phyloP scores from a whole-genome alignment of 2,888 invertebrate species.

The Netelia melanura region DNA sequence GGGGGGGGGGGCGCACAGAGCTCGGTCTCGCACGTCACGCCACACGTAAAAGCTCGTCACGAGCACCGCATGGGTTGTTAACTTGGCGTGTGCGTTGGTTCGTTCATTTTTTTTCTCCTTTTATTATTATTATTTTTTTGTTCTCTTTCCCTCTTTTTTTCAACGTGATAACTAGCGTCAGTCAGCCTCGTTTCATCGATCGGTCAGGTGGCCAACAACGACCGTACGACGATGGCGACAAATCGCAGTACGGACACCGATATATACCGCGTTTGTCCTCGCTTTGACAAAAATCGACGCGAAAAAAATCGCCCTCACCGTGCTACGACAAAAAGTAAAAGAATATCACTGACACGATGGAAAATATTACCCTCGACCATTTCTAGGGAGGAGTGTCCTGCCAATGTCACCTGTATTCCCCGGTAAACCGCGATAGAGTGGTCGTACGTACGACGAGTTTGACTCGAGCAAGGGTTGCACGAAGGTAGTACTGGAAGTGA shows the following conservation, averaged over 20 bases:
- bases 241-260: constrained; percentile 16
- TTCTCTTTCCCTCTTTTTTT: constrained; percentile 17
- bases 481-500: constrained; percentile 30
- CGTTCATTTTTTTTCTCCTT: neutral
- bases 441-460: constrained; percentile 13
- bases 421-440: constrained; percentile 39
- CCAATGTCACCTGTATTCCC: constrained; percentile 1
- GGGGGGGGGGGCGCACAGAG: neutral
- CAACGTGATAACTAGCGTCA: constrained; percentile 54
- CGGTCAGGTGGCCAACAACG: constrained; percentile 19
- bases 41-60: constrained; percentile 56
- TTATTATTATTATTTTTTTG: no score
- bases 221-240: neutral
- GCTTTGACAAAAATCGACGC: neutral
- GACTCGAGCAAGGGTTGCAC: constrained; percentile 24
- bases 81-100: constrained; percentile 46
- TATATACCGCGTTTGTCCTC: neutral
- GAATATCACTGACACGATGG: neutral
- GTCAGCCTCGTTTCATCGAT: constrained; percentile 54
- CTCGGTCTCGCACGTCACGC: constrained; percentile 54
- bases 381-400: neutral
- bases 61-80: constrained; percentile 53
- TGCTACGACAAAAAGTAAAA: neutral
- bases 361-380: no score
- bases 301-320: neutral